Base-by-base conservation (phyloP, 2,113 vertebrate species). In the Lynx canadensis region DNA sequence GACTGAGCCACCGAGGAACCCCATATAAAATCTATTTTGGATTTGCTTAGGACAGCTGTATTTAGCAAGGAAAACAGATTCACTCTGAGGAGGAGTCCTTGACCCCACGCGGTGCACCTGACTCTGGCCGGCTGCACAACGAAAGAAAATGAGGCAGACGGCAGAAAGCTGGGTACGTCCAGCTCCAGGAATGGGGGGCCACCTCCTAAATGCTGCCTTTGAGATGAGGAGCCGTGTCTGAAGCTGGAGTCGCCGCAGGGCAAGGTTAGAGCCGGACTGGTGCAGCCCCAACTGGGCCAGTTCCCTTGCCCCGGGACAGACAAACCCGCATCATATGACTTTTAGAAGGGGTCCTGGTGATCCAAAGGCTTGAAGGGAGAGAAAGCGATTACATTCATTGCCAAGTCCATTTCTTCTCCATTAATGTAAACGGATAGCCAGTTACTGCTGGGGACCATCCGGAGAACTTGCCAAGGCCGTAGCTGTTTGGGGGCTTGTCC, bases 201-300 rank as follows among this genome's bases (percentile, higher is more conserved):
- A 0, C 29, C 9, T 63, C 41, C 27, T 9, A 10, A 23, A 0
- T 0, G 4, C 36, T 25, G 57, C 19, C 45, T 33, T 45, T 27
- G 27, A 15, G 31, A 0, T 14, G 15, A 10, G n/a, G n/a, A 52
- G 16, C 36, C 19, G 1, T 13, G 3, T 12, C 29, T 27, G 38
- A 45, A 66, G 50, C 25, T 0, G 1, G 36, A n/a, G 10, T 38
- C 15, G 6, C 71, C 21, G 0, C 31, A 19, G 38, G 18, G 36
- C 7, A 60, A 6, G 7, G 9, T 33, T 0, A 14, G 38, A 50
- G 5, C 14, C 7, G 25, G 12, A 3, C 0, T 1, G 11, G 55
- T 14, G 6, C 21, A 8, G 11, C 12, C 31, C 33, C 38, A 12
- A 0, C 3, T 27, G 16, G 38, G 74, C 21, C 19, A 4, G 3